Base-by-base conservation (phyloP, 1,140 invertebrate species). In the Diprion similis region DNA sequence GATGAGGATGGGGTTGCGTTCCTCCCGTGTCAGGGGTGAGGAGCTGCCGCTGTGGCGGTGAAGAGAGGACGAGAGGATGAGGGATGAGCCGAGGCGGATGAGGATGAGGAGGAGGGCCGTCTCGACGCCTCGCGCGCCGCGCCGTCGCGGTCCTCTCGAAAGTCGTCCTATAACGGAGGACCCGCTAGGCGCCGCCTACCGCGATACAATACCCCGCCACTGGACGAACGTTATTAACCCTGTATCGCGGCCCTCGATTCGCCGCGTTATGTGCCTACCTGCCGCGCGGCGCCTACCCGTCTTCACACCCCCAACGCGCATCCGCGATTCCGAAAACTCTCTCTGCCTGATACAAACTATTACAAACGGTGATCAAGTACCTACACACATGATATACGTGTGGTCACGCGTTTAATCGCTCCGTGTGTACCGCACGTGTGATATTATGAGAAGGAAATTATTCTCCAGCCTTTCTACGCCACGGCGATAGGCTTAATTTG, bases 201-300 rank as follows among this genome's bases (percentile, higher is more conserved):
- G 51, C 68, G 73, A 74, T 74, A 74, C 73, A 71, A 74, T 66
- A 46, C 46, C 46, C 68, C 73, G 48, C 67, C 10, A 70, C 11
- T 66, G 24, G 45, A 17, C n/a, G 66, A 45, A 19, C 18, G 17
- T 19, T 68, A 68, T 68, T 68, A 59, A 59, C 11, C 51, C 11
- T 59, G 51, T 59, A 59, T 59, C 51, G 51, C 51, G 51, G 51
- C n/a, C 51, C n/a, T 59, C 11, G n/a, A 15, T 59, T 17, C 11
- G 11, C 11, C n/a, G 51, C 11, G 51, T 15, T 59, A 59, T 59
- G 7, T 59, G 51, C n/a, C 11, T 59, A 59, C 51, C 51, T 59
- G 51, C 51, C 11, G 51, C 24, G 24, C 24, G 24, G 1, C 24
- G 24, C 6, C 24, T 37, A 37, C 24, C 24, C 24, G 24, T 37